Conservation (phyloP, 2,797 vertebrate genomes). For the Esox masquinongy region DNA sequence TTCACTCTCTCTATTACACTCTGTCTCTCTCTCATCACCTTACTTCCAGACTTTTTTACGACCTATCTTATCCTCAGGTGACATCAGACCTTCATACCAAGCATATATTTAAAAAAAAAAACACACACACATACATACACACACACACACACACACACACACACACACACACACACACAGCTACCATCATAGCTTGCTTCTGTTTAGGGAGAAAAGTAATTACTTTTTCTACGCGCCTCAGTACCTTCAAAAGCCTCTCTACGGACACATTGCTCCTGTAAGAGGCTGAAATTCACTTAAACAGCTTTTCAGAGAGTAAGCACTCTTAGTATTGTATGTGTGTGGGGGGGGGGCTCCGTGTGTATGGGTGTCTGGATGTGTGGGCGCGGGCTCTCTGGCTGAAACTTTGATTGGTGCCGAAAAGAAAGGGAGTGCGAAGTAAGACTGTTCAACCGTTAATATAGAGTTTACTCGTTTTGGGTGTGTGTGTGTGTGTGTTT, state of each 20-base stretch:
- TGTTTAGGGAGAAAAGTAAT: constrained; percentile 81
- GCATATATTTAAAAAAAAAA: constrained; percentile 21
- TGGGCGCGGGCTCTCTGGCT: constrained; percentile 32
- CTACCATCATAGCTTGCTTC: constrained; percentile 57
- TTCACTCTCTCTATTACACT: not conserved
- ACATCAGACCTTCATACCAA: constrained; percentile 21
- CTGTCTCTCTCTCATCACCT: too few relatives aligned
- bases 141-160: constrained; percentile 24
- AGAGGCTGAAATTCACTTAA: constrained; percentile 79
- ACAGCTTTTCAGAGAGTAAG: constrained; percentile 80
- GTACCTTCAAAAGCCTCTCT: constrained; percentile 76
- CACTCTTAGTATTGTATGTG: constrained; percentile 73
- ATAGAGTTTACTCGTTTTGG: constrained; percentile 8
- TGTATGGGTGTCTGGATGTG: too few relatives aligned
- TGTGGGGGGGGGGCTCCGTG: too few relatives aligned
- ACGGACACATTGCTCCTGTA: constrained; percentile 73
- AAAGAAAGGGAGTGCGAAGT: constrained; percentile 62
- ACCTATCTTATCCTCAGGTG: not conserved
- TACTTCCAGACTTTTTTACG: too few relatives aligned
- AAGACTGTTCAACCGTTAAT: constrained; percentile 59
- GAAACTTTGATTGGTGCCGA: constrained; percentile 74
- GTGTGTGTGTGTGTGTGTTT: not conserved
- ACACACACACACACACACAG: constrained; percentile 23
- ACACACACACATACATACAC: constrained; percentile 35
- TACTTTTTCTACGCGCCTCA: constrained; percentile 78